phyloP scores from a whole-genome alignment of 2,113 vertebrate species.

The Numida meleagris region DNA sequence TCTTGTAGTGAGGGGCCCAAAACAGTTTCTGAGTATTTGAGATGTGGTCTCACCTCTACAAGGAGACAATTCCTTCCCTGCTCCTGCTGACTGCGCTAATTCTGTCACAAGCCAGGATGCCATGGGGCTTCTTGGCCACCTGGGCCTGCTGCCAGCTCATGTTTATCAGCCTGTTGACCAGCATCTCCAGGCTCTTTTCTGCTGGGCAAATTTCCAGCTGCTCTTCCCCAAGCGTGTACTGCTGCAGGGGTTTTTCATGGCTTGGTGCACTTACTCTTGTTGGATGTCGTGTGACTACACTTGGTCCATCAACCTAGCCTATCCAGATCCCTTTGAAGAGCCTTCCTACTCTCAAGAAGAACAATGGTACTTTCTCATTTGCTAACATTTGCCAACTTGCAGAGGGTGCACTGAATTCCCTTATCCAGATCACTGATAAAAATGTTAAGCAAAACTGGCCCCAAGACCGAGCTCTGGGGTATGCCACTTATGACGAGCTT shows the following conservation, averaged over 20 bases:
- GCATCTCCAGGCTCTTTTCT: neutral
- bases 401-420: neutral
- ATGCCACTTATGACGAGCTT: neutral
- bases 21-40: neutral
- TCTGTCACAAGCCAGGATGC: neutral
- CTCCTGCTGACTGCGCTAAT: neutral
- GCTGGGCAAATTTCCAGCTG: neutral
- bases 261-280: neutral
- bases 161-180: neutral
- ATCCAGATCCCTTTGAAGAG: neutral
- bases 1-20: neutral
- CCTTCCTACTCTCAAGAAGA: neutral
- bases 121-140: neutral
- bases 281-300: neutral
- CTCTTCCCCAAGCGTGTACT: neutral
- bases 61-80: neutral
- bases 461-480: neutral
- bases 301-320: neutral
- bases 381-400: neutral
- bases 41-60: neutral
- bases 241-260: neutral
- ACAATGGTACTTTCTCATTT: neutral
- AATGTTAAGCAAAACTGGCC: neutral
- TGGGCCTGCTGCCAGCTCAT: neutral
- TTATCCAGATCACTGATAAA: neutral